phyloP scores from a whole-genome alignment of 2,797 vertebrate species.

The Peromyscus attwateri region DNA sequence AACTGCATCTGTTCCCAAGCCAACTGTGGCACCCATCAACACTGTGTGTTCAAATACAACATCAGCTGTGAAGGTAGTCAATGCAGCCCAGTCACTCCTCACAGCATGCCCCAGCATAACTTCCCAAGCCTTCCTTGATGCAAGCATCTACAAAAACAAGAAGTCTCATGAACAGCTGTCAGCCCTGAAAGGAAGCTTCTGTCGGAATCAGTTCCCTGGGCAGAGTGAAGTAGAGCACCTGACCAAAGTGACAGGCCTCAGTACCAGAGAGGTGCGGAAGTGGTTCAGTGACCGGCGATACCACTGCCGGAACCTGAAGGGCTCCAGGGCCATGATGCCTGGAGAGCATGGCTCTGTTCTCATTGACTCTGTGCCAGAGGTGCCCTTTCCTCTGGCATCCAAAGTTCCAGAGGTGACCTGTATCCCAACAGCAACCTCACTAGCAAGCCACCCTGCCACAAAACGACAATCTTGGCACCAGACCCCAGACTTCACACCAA shows the following conservation, averaged over 20 bases:
- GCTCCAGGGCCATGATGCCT: slow-evolving; percentile 80
- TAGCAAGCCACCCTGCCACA: slow-evolving; percentile 88
- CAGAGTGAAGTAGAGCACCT: slow-evolving; percentile 96
- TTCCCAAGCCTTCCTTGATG: slow-evolving; percentile 91
- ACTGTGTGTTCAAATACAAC: slow-evolving; percentile 90
- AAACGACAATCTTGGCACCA: slow-evolving; percentile 93
- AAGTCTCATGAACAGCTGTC: slow-evolving; percentile 97
- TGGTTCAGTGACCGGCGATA: slow-evolving; percentile 99
- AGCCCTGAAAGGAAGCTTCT: slow-evolving; percentile 96
- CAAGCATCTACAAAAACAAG: slow-evolving; percentile 94
- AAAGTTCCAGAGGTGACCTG: slow-evolving; percentile 87
- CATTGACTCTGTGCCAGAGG: slow-evolving; percentile 88
- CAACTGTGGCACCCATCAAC: slow-evolving; percentile 89
- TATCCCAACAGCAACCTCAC: accelerated
- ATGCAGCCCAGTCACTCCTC: slow-evolving; percentile 88
- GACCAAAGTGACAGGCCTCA: slow-evolving; percentile 94
- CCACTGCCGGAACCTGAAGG: slow-evolving; percentile 93
- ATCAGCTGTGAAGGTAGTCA: slow-evolving; percentile 87
- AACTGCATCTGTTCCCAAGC: slow-evolving; percentile 91
- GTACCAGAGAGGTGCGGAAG: slow-evolving; percentile 96
- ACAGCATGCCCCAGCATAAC: slow-evolving; percentile 89
- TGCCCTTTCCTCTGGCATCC: slow-evolving; percentile 86
- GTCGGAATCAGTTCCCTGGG: slow-evolving; percentile 94
- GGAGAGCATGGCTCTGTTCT: slow-evolving; percentile 84
- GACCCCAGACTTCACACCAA: slow-evolving; percentile 94